Conservation (phyloP, 2,888 invertebrate genomes). For the Serrognathus titanus region DNA sequence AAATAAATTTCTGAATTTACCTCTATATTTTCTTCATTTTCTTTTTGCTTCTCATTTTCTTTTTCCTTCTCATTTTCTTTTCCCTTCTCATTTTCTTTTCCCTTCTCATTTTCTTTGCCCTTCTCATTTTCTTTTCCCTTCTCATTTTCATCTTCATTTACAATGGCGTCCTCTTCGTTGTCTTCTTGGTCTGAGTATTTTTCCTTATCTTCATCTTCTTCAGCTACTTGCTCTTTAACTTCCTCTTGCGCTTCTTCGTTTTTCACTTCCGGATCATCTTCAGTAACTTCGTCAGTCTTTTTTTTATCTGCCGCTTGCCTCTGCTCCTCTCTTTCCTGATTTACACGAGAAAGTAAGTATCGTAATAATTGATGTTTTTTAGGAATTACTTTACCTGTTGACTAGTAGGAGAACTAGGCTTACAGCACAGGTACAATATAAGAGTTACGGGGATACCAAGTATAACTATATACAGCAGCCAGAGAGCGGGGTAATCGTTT, state of each 20-base stretch:
- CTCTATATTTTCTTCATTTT: constrained; percentile 21
- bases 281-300: constrained; percentile 68
- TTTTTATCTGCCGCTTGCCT: constrained; percentile 57
- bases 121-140: constrained; percentile 31
- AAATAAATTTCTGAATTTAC: constrained; percentile 4
- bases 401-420: constrained; percentile 44
- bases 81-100: constrained; percentile 30
- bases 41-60: constrained; percentile 29
- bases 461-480: constrained; percentile 78
- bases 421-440: constrained; percentile 79
- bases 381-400: constrained; percentile 16
- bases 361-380: neutral
- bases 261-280: constrained; percentile 57
- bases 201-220: constrained; percentile 41
- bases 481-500: constrained; percentile 86
- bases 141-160: constrained; percentile 19
- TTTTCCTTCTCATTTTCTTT: constrained; percentile 23
- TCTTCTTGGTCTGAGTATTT: constrained; percentile 39
- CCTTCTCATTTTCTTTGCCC: too few species aligned
- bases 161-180: constrained; percentile 31
- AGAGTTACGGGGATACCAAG: constrained; percentile 76
- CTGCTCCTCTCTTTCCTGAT: constrained; percentile 49
- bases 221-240: constrained; percentile 30
- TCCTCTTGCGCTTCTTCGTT: constrained; percentile 34
- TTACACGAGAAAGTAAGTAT: neutral